phyloP scores from a whole-genome alignment of 35 echinoderm and acorn worm species.

The Apostichopus californicus region DNA sequence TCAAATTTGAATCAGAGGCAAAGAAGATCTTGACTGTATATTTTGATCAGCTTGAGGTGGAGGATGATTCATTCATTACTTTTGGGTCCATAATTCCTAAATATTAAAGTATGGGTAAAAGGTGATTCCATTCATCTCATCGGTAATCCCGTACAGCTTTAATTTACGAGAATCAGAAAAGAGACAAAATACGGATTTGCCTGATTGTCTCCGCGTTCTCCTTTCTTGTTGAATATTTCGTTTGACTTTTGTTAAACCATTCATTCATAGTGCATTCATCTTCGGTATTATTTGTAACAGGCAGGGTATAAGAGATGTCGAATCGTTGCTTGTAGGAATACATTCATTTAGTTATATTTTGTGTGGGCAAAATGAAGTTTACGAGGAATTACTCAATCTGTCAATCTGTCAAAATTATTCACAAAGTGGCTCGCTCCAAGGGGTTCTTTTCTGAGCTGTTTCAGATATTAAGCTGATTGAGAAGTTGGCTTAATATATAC shows the following conservation, averaged over 20 bases:
- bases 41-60: conserved; percentile 5
- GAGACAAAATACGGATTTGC: not conserved
- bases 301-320: not conserved
- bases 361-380: not conserved
- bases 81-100: not conserved
- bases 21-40: not conserved
- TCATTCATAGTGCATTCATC: not conserved
- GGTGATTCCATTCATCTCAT: not conserved
- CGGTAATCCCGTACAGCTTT: not conserved
- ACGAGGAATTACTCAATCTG: not conserved
- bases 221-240: not conserved
- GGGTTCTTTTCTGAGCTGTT: not conserved
- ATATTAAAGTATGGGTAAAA: not conserved
- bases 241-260: not conserved
- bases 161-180: not conserved
- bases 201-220: not conserved
- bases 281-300: not conserved
- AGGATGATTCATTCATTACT: conserved; percentile 37
- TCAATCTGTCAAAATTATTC: not conserved
- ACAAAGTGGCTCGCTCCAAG: not conserved
- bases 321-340: not conserved
- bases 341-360: not conserved
- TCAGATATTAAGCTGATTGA: not conserved
- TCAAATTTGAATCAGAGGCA: conserved; percentile 26
- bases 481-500: not conserved